Base-by-base conservation (phyloP, 2,113 vertebrate genomes). In the Lasiurus borealis region DNA sequence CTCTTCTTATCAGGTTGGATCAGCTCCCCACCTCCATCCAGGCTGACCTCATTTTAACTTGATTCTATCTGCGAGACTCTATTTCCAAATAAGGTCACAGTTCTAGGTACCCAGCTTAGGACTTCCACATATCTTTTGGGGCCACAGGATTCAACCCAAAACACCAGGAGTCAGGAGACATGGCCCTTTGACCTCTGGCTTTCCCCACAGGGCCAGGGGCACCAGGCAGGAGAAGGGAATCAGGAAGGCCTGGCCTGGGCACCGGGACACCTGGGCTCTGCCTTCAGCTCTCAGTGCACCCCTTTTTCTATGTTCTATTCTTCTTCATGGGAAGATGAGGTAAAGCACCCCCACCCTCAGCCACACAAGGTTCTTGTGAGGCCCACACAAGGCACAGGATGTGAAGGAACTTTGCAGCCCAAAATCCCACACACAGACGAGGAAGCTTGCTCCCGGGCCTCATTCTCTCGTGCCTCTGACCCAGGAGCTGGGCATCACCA, bases 31-130 rank as follows among this genome's bases (percentile, higher is more conserved):
- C 4, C 16, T 27, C 72, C 69, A 52, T 57, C 80, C 46, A 36
- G 40, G 14, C 36, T 40, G 48, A 72, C 3, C 27, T 77, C 50
- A 21, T 80, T 54, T 62, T 87, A 16, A 40, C 48, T 77, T 66
- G 14, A 62, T 72, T 64, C 66, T 29, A 48, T 16, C 87, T 75
- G 50, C 5, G 34, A 85, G 71, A 23, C 11, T 71, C 11, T 71
- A 16, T 62, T 66, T 95, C 77, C 83, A 81, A 57, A 91, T 59
- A 64, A 81, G 48, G 36, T 93, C 84, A 86, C 5, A 10, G 18
- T 85, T 84, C 34, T 72, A 72, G 44, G 69, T 54, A 57, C 57
- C 57, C 7, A 40, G 59, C 13, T 86, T n/a, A 85, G 54, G 29
- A 52, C 1, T 0, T 29, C 64, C 23, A 12, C 6, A 0, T 19